Conservation (phyloP, 2,888 invertebrate species). For the Aleiodes leptofemur region DNA sequence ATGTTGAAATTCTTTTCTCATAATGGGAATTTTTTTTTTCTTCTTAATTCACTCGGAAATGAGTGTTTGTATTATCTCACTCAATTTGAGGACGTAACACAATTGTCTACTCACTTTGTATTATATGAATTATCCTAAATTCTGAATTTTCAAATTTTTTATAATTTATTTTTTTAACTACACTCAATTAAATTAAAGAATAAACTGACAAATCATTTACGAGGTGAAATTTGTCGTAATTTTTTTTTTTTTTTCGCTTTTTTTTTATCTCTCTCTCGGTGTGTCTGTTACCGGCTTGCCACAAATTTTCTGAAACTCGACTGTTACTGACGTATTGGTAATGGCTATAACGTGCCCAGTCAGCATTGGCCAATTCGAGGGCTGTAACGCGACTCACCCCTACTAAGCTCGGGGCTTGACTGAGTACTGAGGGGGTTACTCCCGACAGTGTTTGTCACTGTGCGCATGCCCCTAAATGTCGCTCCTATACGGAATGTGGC, state of each 20-base stretch:
- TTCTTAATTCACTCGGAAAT: too few species aligned
- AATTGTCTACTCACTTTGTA: too few species aligned
- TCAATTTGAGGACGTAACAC: too few species aligned
- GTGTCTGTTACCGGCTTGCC: not conserved
- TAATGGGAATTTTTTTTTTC: too few species aligned
- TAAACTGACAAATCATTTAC: not conserved
- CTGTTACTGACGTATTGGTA: constrained; percentile 13
- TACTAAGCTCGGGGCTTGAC: constrained; percentile 69
- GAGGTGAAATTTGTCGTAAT: not conserved
- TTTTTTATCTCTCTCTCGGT: not conserved
- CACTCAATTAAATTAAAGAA: too few species aligned
- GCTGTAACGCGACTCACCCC: constrained; percentile 67
- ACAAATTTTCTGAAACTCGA: constrained; percentile 19
- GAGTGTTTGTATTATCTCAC: too few species aligned
- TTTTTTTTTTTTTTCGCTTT: not conserved
- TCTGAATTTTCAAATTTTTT: too few species aligned
- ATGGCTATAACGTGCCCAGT: constrained; percentile 37
- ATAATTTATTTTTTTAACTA: too few species aligned
- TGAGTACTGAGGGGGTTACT: constrained; percentile 62
- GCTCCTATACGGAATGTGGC: constrained; percentile 42
- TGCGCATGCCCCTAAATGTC: constrained; percentile 53
- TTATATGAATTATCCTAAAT: too few species aligned
- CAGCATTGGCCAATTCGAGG: constrained; percentile 48
- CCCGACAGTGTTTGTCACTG: constrained; percentile 47
- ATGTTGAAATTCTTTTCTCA: too few species aligned